Evolutionary conservation across 2,113 vertebrate species (phyloP).

Genomic region (Zosterops lateralis): DNA sequence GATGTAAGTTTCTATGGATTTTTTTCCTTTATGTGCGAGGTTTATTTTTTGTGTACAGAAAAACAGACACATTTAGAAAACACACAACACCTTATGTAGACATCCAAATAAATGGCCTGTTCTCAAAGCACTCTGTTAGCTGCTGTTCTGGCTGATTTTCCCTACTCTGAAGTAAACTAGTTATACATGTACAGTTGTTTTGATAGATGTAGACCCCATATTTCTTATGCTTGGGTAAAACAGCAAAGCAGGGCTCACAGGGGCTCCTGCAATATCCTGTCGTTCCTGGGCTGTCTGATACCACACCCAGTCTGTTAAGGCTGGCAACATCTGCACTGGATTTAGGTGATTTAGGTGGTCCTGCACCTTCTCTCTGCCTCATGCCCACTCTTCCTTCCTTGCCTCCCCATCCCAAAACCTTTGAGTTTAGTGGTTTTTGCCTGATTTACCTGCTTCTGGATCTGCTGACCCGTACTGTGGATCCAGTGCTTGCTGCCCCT

Average conservation of each 20-base stretch:
- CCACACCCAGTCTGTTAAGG: background rate
- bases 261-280: background rate
- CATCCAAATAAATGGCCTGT: background rate
- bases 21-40: background rate
- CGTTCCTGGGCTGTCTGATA: background rate
- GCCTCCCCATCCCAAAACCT: accelerated
- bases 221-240: background rate
- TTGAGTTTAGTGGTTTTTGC: background rate
- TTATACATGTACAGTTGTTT: background rate
- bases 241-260: background rate
- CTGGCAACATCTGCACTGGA: accelerated
- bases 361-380: background rate
- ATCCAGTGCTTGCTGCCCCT: background rate
- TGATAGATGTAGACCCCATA: background rate
- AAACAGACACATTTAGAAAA: background rate
- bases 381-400: background rate
- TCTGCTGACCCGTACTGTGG: background rate
- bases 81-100: background rate
- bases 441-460: background rate
- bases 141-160: background rate
- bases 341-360: background rate
- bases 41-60: background rate
- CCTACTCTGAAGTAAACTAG: background rate
- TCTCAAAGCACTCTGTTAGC: background rate
- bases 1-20: background rate